A percentile compares a stretch with the other conserved stretches of the same genome.
phyloP scores from a whole-genome alignment of 2,113 vertebrate species.

The Fukomys damarensis region DNA sequence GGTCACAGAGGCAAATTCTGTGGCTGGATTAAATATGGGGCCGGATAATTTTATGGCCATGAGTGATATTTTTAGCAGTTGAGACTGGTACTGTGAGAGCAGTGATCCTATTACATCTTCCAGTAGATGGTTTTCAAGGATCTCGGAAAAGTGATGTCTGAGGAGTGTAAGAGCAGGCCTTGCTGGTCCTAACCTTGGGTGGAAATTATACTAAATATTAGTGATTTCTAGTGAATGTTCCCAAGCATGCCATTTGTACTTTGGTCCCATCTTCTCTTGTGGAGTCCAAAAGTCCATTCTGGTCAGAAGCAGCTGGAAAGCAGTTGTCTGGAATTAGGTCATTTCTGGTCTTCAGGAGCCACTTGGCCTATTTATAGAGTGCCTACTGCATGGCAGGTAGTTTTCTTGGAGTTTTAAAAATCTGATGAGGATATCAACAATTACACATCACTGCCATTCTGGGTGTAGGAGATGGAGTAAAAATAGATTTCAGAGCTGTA shows the following conservation, averaged over 20 bases:
- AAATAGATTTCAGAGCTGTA: not conserved
- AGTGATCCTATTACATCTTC: not conserved
- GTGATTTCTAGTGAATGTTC: not conserved
- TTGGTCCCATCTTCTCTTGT: not conserved
- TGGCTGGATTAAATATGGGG: slow-evolving; percentile 67
- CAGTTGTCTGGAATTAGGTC: not conserved
- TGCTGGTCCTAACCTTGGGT: not conserved
- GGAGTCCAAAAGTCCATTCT: not conserved
- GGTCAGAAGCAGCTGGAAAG: not conserved
- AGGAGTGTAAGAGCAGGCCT: not conserved
- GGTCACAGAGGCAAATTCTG: slow-evolving; percentile 74
- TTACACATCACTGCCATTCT: not conserved
- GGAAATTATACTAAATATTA: not conserved
- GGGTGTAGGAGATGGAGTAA: not conserved
- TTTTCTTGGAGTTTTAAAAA: not conserved
- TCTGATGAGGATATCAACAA: not conserved
- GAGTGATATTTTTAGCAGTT: slow-evolving; percentile 71
- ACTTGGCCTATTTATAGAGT: not conserved
- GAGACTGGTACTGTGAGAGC: slow-evolving; percentile 2
- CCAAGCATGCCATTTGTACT: not conserved
- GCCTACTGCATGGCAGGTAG: not conserved
- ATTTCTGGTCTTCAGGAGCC: not conserved
- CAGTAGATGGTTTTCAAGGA: not conserved
- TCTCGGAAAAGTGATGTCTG: not conserved
- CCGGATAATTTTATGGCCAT: slow-evolving; percentile 61